Evolutionary conservation across 2,888 invertebrate genomes (phyloP).

Genomic region (Andricus curvator): DNA sequence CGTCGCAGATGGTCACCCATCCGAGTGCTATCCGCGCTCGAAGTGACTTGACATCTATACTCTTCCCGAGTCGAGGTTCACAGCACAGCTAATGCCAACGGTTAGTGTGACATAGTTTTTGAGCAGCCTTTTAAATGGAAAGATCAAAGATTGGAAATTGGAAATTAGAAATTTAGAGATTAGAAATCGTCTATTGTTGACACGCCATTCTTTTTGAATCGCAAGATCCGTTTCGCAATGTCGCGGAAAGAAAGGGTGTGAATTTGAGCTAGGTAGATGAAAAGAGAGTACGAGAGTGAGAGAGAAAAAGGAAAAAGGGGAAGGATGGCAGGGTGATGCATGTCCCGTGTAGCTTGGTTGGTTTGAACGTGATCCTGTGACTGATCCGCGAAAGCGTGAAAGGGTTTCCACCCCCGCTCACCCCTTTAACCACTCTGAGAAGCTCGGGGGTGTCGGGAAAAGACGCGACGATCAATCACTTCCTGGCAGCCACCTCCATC

Average conservation of each 20-base stretch:
- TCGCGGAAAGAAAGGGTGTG: conserved; percentile 33
- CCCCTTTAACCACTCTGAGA: conserved; percentile 70
- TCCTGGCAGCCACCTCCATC: conserved; percentile 48
- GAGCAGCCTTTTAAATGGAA: neutral
- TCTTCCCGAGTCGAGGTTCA: no score
- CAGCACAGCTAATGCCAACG: no score
- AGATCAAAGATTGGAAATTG: neutral
- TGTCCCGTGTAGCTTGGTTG: conserved; percentile 59
- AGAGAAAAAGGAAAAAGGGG: conserved; percentile 48
- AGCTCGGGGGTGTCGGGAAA: conserved; percentile 70
- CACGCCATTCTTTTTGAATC: neutral
- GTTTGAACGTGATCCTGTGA: conserved; percentile 70
- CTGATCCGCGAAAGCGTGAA: conserved; percentile 73
- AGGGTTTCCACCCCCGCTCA: conserved; percentile 69
- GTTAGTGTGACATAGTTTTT: no score
- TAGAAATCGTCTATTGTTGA: neutral
- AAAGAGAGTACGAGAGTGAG: conserved; percentile 28
- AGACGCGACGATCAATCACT: conserved; percentile 75
- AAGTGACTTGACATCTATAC: no score
- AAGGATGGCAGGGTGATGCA: conserved; percentile 59
- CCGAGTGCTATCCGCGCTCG: no score
- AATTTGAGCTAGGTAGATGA: conserved; percentile 5
- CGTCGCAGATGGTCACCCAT: no score
- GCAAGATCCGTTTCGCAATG: neutral
- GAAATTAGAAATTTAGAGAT: neutral